phyloP scores from a whole-genome alignment of 2,888 invertebrate species.

The Lithodes maja region DNA sequence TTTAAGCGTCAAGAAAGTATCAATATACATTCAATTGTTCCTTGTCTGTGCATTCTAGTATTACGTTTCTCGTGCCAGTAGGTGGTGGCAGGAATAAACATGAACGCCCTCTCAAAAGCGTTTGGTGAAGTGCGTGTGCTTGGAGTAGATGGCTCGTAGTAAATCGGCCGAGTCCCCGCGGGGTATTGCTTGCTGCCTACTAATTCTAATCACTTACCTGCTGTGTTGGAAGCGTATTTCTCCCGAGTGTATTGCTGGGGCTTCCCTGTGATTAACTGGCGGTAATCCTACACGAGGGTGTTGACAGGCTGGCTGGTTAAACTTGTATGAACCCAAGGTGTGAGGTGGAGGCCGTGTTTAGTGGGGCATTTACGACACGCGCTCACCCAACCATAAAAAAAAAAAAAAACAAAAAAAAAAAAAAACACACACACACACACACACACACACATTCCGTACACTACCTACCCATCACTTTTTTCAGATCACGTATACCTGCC shows the following conservation, averaged over 20 bases:
- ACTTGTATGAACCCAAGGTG: neutral
- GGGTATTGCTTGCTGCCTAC: neutral
- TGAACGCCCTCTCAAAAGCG: neutral
- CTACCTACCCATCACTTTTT: too few species aligned
- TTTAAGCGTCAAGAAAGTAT: neutral
- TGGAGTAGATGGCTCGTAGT: neutral
- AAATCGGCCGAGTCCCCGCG: neutral
- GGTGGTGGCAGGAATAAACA: neutral
- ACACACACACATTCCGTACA: too few species aligned
- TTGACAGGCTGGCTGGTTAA: neutral
- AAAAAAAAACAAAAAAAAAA: too few species aligned
- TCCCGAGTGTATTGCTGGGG: neutral
- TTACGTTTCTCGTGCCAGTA: neutral
- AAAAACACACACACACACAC: too few species aligned
- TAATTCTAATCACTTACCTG: neutral
- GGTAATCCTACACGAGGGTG: neutral
- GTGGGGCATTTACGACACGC: neutral
- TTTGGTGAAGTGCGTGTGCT: neutral
- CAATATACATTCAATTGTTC: neutral
- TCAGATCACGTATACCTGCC: too few species aligned
- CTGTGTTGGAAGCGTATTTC: neutral
- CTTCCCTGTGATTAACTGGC: neutral
- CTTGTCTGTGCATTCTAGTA: neutral
- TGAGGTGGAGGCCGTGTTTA: neutral
- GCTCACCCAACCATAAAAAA: too few species aligned